Base-by-base conservation (phyloP, 2,888 invertebrate genomes). In the Parnassius glacialis region DNA sequence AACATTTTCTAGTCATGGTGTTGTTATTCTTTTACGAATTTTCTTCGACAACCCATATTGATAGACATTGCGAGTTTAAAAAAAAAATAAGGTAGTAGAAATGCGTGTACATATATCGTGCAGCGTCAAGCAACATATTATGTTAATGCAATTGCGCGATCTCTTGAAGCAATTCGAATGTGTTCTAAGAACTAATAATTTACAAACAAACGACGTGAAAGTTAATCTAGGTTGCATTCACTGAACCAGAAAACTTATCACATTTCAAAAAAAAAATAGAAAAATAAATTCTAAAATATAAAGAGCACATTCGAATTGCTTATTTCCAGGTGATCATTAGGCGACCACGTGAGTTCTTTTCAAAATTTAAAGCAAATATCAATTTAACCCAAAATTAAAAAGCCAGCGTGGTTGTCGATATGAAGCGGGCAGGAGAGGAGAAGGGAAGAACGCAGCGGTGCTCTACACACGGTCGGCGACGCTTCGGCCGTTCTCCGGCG, bases 381-480 rank as follows among this genome's bases (percentile, higher is more conserved):
- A 59, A n/a, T 53, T 61, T 61, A 52, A 57, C 13, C 52, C 41
- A 34, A 56, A 42, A 43, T 52, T 47, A 48, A 53, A 51, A 47
- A 48, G 9, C 41, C n/a, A 43, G 47, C 20, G 47, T 45, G 57
- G 47, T 57, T 25, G 48, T 12, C 48, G 57, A 62, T 9, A 13
- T 12, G 48, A 16, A 34, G 44, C 65, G 65, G 61, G 65, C 61
- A 65, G 65, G 61, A 20, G 20, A 20, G 34, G 70, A 67, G 70
- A 65, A 34, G 71, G 74, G 69, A 62, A 65, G 65, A 70, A 65
- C 62, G 62, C 63, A 65, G 64, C 63, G 68, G 63, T 52, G 68
- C 63, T 61, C 70, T 72, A 72, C 58, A 54, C 67, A 57, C 62
- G 66, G 61, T 64, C 70, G 62, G 62, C 69, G 68, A 62, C 69